A percentile compares a stretch with the other conserved stretches of the same genome.
Evolutionary conservation across 2,797 vertebrate genomes (phyloP).

Genomic region (Hippopotamyrus pictus): DNA sequence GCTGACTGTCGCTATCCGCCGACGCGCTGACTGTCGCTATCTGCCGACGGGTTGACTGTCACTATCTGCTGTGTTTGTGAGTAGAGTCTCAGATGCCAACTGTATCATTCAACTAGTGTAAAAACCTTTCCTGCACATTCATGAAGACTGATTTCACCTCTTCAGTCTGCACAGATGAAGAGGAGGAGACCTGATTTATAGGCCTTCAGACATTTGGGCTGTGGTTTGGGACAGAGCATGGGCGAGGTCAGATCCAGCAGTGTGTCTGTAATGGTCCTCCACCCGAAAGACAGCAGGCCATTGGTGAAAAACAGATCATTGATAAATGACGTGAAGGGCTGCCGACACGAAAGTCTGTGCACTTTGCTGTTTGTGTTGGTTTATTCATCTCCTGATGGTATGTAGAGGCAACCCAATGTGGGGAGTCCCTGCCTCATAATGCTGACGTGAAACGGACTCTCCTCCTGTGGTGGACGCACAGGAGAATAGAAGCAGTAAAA

Average conservation of each 20-base stretch:
- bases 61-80: not conserved
- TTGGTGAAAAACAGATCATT: not conserved
- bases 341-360: not conserved
- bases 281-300: not conserved
- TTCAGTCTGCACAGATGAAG: not conserved
- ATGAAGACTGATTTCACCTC: not conserved
- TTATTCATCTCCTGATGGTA: not conserved
- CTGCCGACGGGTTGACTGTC: no score
- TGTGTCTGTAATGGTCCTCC: not conserved
- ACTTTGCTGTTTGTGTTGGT: not conserved
- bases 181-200: not conserved
- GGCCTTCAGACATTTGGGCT: not conserved
- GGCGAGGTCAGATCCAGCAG: not conserved
- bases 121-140: not conserved
- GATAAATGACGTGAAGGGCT: not conserved
- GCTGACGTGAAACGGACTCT: not conserved
- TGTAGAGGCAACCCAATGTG: not conserved
- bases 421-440: not conserved
- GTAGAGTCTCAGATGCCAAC: not conserved
- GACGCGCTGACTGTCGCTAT: no score
- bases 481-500: not conserved
- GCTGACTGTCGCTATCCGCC: no score
- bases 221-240: not conserved
- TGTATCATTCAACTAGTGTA: not conserved
- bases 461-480: not conserved